Evolutionary conservation across 64 coral and sea anemone genomes (phyloP).

Genomic region (Pocillopora verrucosa): DNA sequence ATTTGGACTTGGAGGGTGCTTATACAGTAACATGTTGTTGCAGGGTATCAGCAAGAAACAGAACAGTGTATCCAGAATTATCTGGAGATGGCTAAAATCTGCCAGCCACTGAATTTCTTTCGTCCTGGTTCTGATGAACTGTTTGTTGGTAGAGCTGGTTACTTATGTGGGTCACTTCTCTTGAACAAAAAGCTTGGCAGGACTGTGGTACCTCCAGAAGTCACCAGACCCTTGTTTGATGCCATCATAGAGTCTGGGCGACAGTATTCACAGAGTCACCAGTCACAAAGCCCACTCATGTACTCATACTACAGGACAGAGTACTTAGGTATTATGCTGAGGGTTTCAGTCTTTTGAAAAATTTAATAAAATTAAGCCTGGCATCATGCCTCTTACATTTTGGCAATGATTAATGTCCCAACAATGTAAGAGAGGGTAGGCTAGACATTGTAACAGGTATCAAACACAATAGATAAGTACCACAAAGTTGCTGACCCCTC

Average conservation of each 20-base stretch:
- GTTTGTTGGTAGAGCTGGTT: conserved; percentile 89
- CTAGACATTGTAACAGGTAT: too few relatives aligned
- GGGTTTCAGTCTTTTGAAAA: too few relatives aligned
- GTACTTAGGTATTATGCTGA: conserved; percentile 65
- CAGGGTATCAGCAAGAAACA: conserved; percentile 60
- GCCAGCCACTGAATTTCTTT: conserved; percentile 62
- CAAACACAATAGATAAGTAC: too few relatives aligned
- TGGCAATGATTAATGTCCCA: too few relatives aligned
- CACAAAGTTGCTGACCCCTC: too few relatives aligned
- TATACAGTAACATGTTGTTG: neutral
- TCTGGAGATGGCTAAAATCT: conserved; percentile 79
- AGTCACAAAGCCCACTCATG: conserved; percentile 70
- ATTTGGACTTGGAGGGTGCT: too few relatives aligned
- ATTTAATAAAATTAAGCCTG: too few relatives aligned
- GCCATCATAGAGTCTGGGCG: conserved; percentile 72
- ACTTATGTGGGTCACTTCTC: conserved; percentile 70
- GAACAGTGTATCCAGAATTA: conserved; percentile 66
- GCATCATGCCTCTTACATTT: too few relatives aligned
- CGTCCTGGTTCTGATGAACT: conserved; percentile 79
- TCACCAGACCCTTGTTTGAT: conserved; percentile 80
- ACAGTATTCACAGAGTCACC: conserved; percentile 47
- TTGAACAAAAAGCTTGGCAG: conserved; percentile 73
- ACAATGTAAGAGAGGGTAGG: too few relatives aligned
- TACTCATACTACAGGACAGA: conserved; percentile 91
- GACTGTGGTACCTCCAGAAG: conserved; percentile 52